Evolutionary conservation across 2,797 vertebrate species (phyloP), one percentile per base, ranked within the genome.

Genomic region (Propithecus deckenii): DNA sequence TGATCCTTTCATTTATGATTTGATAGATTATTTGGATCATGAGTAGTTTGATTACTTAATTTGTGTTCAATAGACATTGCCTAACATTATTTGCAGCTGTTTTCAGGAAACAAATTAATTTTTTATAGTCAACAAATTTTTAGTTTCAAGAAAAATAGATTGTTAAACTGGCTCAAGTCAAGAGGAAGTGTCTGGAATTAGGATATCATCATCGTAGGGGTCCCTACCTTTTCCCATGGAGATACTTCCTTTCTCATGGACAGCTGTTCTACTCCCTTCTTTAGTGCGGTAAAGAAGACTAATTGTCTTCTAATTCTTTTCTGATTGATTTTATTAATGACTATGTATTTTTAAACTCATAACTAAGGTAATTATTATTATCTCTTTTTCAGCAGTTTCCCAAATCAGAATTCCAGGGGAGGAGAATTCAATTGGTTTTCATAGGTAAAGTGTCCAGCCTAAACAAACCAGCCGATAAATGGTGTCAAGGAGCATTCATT

Each of bases 1-100:
- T 57, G 13, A 65, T 61, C 14, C 1, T 22, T 43, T 85, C 48
- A 96, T 52, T 88, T 46, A 71, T 67, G 80, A 89, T 4, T 9
- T 84, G 7, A 46, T 50, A n/a, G 22, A 35, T 80, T 52, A 20
- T 57, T 87, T 71, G 46, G 5, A 46, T 10, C 67, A 89, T 52
- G 67, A 43, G 50, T 22, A 91, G 4, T 69, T 71, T 52, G 4
- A 65, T 84, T 75, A 67, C 8, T 65, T 67, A 59, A 93, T 95
- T 75, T 63, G 4, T 65, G 5, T 92, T 30, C n/a, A 76, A 1
- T 17, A 41, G 10, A 28, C 8, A 55, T 89, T 75, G 18, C 57
- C 80, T 75, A 17, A 43, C 6, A 93, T 78, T 32, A 59, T 92
- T 84, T 90, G 41, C 17, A 72, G 11, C 7, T 65, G 14, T 80